Evolutionary conservation across 2,797 vertebrate species (phyloP).

Genomic region (Vipera latastei): DNA sequence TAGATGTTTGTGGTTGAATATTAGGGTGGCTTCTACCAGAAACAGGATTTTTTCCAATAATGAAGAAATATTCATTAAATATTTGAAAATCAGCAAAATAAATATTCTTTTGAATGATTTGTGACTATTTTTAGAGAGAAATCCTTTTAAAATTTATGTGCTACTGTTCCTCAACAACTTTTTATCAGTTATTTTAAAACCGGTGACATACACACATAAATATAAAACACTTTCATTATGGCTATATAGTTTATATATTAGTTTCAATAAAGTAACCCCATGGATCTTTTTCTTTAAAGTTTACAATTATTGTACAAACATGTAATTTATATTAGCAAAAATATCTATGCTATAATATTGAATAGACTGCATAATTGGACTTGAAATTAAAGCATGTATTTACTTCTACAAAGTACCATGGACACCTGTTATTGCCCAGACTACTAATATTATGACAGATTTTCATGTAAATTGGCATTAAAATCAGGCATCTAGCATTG

Average conservation of each 20-base stretch:
- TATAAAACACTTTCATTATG: too few relatives aligned
- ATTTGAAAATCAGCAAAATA: too few relatives aligned
- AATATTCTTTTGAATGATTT: not conserved
- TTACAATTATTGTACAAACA: not conserved
- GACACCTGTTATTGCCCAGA: not conserved
- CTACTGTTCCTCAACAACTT: not conserved
- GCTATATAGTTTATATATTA: too few relatives aligned
- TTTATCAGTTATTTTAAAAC: not conserved
- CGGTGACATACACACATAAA: too few relatives aligned
- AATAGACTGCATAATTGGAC: not conserved
- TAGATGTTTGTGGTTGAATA: not conserved
- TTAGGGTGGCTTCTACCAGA: not conserved
- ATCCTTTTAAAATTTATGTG: not conserved
- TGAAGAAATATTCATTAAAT: too few relatives aligned
- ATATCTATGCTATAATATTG: not conserved
- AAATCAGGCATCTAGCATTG: not conserved
- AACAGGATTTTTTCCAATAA: not conserved
- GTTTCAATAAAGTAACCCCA: too few relatives aligned
- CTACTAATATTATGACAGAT: not conserved
- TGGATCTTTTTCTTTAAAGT: not conserved
- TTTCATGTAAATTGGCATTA: not conserved
- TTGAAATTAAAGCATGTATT: not conserved
- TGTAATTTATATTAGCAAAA: rapidly evolving
- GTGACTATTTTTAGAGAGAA: not conserved
- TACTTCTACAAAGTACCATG: slow-evolving; percentile 7